These are phyloP conservation scores for Microcebus jonahi DNA, from an alignment of 2,113 vertebrate genomes.

Conservation along the genomic window DNA sequence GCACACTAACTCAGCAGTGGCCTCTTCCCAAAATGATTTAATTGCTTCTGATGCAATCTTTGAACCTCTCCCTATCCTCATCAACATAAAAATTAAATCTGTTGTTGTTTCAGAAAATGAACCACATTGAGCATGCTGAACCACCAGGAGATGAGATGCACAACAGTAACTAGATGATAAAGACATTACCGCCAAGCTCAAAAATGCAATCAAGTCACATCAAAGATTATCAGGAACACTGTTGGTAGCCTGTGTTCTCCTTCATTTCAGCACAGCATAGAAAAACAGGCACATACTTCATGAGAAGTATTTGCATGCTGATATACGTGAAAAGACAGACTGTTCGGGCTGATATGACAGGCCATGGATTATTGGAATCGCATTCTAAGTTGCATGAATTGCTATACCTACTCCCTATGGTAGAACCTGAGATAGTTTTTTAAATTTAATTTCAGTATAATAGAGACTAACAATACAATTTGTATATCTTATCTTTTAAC, in stretches of 20 bases:
- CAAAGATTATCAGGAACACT: neutral
- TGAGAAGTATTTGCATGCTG: neutral
- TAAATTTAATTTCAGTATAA: neutral
- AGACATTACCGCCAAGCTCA: neutral
- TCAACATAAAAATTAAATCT: slow-evolving; percentile 18
- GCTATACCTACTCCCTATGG: neutral
- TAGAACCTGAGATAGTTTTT: neutral
- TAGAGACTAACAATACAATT: neutral
- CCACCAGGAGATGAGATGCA: neutral
- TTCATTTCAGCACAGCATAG: neutral
- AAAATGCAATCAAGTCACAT: slow-evolving; percentile 20
- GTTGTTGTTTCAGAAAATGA: slow-evolving; percentile 38
- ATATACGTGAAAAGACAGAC: neutral
- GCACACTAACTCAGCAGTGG: slow-evolving; percentile 17
- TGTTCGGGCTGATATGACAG: neutral
- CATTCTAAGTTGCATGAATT: neutral
- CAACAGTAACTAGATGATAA: neutral
- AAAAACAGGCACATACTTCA: neutral
- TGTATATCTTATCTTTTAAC: neutral
- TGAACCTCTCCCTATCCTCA: neutral
- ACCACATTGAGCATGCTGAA: neutral
- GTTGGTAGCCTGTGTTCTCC: neutral
- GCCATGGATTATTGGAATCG: neutral
- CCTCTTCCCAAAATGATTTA: slow-evolving; percentile 24
- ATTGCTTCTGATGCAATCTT: slow-evolving; percentile 27